Evolutionary conservation across 2,888 invertebrate species (phyloP).

Genomic region (Drosophila neotestacea): DNA sequence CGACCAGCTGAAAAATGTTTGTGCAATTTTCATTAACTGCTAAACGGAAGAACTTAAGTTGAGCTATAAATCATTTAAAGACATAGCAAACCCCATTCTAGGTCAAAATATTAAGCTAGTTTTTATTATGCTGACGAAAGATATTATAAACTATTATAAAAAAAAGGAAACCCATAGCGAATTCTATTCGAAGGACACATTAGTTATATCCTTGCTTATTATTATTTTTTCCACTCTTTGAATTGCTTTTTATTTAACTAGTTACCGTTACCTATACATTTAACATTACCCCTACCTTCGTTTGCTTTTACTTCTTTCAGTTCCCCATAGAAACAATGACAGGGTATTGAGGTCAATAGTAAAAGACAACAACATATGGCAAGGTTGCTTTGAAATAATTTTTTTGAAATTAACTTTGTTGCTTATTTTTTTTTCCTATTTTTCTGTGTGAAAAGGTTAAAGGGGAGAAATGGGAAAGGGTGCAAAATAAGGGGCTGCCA

Average conservation of each 20-base stretch:
- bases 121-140: not conserved
- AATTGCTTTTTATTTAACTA: constrained; percentile 63
- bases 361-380: constrained; percentile 80
- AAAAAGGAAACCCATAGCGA: constrained; percentile 14
- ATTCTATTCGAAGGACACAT: constrained; percentile 6
- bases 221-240: constrained; percentile 29
- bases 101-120: constrained; percentile 3
- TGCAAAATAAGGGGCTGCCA: constrained; percentile 30
- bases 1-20: constrained; percentile 23
- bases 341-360: constrained; percentile 77
- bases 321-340: constrained; percentile 77
- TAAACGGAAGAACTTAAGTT: not conserved
- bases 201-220: constrained; percentile 24
- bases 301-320: constrained; percentile 24
- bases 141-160: not conserved
- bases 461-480: not conserved
- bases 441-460: constrained; percentile 28
- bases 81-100: not conserved
- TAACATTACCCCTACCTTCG: constrained; percentile 14
- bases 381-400: constrained; percentile 80
- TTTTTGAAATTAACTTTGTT: constrained; percentile 73
- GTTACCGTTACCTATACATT: constrained; percentile 49
- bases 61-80: constrained; percentile 13
- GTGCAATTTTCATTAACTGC: constrained; percentile 21
- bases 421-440: not conserved